Evolutionary conservation across 2,888 invertebrate species (phyloP), one percentile per base, ranked within the genome.

Genomic region (Rhabditoides inermis): DNA sequence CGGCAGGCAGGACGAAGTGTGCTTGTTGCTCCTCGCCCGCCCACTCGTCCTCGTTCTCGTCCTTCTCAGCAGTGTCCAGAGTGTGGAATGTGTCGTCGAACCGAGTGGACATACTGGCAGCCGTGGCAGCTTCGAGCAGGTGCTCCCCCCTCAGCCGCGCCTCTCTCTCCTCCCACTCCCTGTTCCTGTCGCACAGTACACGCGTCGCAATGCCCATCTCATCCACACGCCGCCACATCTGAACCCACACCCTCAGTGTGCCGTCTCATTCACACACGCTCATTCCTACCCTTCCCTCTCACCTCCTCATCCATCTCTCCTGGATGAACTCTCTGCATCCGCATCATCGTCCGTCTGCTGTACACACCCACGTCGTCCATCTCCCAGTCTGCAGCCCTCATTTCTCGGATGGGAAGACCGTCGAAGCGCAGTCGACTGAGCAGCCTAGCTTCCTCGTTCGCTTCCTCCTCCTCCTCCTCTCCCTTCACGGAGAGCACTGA

Each of bases 281-380:
- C 32, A 20, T 37, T 15, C 32, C 41, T 36, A 3, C 45, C 49
- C 25, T 35, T 18, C 5, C 35, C 1, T 3, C n/a, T 46, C 12
- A 45, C 26, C 5, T 5, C 15, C 2, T 28, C 49, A 10, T 12
- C 42, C 26, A 49, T 2, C 2, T 4, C 6, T 7, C 7, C 3
- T 32, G 39, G 15, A 2, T 40, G 27, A 0, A 49, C 28, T 39
- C 56, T 12, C 28, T 28, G 18, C 15, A 52, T 23, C 25, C 58
- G 30, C 6, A 1, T 10, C 22, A 55, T 18, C 6, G 58, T 30
- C 18, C 39, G 10, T 2, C 40, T 27, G 41, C 58, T 50, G 42
- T 52, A 55, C 0, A n/a, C 18, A 10, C 45, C 15, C 1, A 2
- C 51, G 23, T 59, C 59, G 25, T 59, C 56, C 26, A 56, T 56